A percentile compares a stretch with the other conserved stretches of the same genome.
Evolutionary conservation across 2,888 invertebrate species (phyloP).

Genomic region (Hoplodrina blanda): DNA sequence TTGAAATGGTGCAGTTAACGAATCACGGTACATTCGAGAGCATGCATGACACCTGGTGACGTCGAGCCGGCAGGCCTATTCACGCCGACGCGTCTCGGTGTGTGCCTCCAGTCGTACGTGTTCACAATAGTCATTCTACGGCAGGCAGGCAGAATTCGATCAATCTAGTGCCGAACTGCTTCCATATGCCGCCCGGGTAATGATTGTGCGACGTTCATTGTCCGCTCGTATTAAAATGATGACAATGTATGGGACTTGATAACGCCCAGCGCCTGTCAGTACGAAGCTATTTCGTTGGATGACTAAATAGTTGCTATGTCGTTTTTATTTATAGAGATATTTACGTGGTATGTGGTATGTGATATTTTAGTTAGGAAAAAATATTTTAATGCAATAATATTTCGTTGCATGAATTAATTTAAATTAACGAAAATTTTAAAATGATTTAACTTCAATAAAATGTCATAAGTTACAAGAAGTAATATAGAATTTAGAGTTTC

Average conservation of each 20-base stretch:
- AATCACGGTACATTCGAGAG: conserved; percentile 75
- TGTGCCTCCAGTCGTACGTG: conserved; percentile 76
- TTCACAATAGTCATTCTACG: conserved; percentile 79
- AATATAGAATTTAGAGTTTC: conserved; percentile 33
- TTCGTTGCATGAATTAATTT: not conserved
- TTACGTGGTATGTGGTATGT: not conserved
- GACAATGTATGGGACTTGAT: conserved; percentile 56
- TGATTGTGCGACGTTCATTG: conserved; percentile 69
- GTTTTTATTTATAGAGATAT: not conserved
- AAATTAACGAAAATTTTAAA: not conserved
- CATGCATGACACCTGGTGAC: conserved; percentile 71
- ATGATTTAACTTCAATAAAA: conserved; percentile 9
- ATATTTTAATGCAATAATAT: too few species aligned
- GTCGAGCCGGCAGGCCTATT: conserved; percentile 76
- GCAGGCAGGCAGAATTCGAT: conserved; percentile 77
- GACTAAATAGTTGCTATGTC: conserved; percentile 7
- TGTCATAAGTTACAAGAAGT: conserved; percentile 7
- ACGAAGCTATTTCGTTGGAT: conserved; percentile 12
- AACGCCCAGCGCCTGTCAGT: not conserved
- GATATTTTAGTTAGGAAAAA: not conserved
- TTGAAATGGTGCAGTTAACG: conserved; percentile 77
- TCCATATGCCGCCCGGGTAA: conserved; percentile 66
- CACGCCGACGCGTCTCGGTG: conserved; percentile 75
- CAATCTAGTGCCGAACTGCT: conserved; percentile 73
- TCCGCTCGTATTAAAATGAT: conserved; percentile 64